Conservation (phyloP, 2,113 vertebrate genomes). For the Serinus canaria region DNA sequence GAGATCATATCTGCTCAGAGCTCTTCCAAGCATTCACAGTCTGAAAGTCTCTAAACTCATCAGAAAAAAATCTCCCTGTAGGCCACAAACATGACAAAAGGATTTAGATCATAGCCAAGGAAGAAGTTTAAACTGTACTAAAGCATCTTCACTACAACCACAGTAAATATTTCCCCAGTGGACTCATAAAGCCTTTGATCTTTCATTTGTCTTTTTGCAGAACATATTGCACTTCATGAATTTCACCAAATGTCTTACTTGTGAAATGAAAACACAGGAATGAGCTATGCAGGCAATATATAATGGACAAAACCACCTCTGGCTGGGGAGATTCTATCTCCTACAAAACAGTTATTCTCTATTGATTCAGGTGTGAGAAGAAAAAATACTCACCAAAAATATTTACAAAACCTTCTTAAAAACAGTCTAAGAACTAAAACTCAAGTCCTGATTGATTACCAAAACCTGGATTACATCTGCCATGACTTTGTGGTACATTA, state of each 20-base stretch:
- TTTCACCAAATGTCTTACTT: not conserved
- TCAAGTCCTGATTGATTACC: rapidly evolving
- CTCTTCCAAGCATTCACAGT: not conserved
- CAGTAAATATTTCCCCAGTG: not conserved
- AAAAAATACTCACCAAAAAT: not conserved
- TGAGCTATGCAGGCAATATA: not conserved
- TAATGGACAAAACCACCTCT: not conserved
- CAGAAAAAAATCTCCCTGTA: not conserved
- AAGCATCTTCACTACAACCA: not conserved
- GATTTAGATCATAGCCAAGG: not conserved
- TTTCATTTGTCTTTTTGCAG: not conserved
- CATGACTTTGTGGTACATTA: not conserved
- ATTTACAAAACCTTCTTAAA: not conserved
- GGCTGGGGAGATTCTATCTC: rapidly evolving
- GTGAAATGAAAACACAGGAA: not conserved
- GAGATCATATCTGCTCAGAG: not conserved
- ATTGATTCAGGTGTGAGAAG: not conserved
- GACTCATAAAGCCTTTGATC: not conserved
- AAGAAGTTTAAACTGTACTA: not conserved
- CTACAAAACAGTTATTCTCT: not conserved
- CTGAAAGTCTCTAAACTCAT: not conserved
- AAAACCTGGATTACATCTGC: not conserved
- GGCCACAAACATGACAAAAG: not conserved
- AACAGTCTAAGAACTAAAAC: not conserved
- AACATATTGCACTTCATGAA: not conserved